These are phyloP conservation scores for Tympanuchus pallidicinctus DNA, from an alignment of 2,113 vertebrate species.

Conservation along the genomic window DNA sequence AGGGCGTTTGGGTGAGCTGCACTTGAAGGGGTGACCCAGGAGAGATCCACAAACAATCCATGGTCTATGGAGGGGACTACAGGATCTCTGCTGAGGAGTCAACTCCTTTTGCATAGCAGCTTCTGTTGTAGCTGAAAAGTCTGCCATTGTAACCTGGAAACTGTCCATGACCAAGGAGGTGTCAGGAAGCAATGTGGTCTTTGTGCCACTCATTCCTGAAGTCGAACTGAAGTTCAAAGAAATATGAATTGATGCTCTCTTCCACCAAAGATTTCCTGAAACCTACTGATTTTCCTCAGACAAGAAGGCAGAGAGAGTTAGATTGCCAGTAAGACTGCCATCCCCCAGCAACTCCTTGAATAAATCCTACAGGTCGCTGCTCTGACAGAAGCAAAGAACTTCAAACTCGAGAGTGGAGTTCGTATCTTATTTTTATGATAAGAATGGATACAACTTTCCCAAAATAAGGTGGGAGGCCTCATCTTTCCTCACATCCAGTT, in stretches of 20 bases:
- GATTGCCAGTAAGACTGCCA: neutral
- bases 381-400: neutral
- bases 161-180: neutral
- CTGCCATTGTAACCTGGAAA: neutral
- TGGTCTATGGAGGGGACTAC: neutral
- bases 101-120: neutral
- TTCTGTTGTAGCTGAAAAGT: neutral
- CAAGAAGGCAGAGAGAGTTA: neutral
- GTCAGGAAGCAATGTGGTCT: neutral
- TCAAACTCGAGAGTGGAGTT: neutral
- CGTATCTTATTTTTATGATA: neutral
- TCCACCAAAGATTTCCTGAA: neutral
- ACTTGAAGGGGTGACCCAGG: neutral
- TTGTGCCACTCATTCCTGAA: neutral
- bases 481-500: too few species aligned
- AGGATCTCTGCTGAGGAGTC: neutral
- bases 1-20: fast-evolving
- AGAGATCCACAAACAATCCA: fast-evolving
- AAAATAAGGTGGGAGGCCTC: neutral
- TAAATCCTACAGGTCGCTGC: neutral
- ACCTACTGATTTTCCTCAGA: neutral
- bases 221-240: neutral
- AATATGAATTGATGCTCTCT: neutral
- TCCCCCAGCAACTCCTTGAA: neutral
- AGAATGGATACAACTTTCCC: neutral